Percentiles rank a stretch among this genome's conserved stretches.
These are phyloP conservation scores for Pithys albifrons DNA, from an alignment of 2,113 vertebrate genomes.

Conservation along the genomic window DNA sequence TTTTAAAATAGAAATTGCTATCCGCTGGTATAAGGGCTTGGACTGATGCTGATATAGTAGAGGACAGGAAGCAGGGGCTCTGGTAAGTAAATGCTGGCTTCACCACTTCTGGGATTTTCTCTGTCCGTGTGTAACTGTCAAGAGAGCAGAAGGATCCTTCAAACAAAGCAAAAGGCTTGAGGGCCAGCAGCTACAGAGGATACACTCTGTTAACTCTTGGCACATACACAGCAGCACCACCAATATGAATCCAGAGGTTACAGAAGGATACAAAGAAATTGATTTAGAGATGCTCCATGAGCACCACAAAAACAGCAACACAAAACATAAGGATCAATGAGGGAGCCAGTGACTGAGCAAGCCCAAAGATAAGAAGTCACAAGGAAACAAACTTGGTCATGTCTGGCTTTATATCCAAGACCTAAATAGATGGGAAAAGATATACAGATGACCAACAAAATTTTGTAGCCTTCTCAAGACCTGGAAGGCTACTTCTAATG, in stretches of 20 bases:
- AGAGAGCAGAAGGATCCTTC: neutral
- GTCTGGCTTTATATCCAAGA: neutral
- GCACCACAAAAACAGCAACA: neutral
- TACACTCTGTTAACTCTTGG: neutral
- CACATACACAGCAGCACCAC: neutral
- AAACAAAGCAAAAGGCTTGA: neutral
- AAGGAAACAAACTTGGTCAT: neutral
- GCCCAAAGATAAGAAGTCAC: neutral
- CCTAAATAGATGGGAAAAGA: neutral
- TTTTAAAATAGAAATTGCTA: neutral
- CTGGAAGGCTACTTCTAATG: neutral
- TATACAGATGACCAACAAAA: neutral
- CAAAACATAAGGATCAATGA: neutral
- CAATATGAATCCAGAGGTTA: neutral
- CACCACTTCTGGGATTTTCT: neutral
- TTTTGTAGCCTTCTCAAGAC: neutral
- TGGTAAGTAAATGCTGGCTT: neutral
- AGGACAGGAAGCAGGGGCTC: neutral
- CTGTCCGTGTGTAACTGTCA: neutral
- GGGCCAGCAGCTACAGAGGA: neutral
- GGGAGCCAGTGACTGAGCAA: neutral
- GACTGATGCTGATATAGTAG: neutral
- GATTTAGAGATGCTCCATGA: neutral
- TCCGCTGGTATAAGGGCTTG: neutral
- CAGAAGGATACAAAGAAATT: neutral